phyloP scores from a whole-genome alignment of 2,888 invertebrate species.

The Drosophila colorata region DNA sequence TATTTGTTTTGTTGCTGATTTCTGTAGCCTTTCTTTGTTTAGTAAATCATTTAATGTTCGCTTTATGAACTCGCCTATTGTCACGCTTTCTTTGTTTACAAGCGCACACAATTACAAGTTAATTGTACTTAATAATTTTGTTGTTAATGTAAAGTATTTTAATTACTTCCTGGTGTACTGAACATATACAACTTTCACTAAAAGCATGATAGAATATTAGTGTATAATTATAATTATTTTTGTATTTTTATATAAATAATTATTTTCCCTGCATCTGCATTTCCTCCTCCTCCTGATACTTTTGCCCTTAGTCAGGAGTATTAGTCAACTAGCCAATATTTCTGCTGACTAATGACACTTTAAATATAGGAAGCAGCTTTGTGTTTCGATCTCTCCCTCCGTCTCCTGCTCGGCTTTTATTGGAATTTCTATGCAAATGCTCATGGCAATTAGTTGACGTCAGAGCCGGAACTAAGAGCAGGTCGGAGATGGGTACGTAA shows the following conservation, averaged over 20 bases:
- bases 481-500: slow-evolving; percentile 20
- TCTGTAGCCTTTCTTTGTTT: slow-evolving; percentile 53
- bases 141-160: slow-evolving; percentile 4
- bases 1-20: slow-evolving; percentile 34
- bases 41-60: slow-evolving; percentile 40
- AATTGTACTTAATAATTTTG: slow-evolving; percentile 12
- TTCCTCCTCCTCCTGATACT: background rate
- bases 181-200: background rate
- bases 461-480: slow-evolving; percentile 69
- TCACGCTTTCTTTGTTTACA: slow-evolving; percentile 45
- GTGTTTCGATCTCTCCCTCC: slow-evolving; percentile 8
- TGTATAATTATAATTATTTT: background rate
- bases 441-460: slow-evolving; percentile 49
- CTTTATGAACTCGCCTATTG: slow-evolving; percentile 37
- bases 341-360: slow-evolving; percentile 44
- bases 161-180: slow-evolving; percentile 28
- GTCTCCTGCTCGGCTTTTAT: slow-evolving; percentile 4
- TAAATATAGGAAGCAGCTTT: slow-evolving; percentile 24
- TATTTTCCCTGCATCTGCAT: no score
- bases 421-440: slow-evolving; percentile 39
- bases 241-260: background rate
- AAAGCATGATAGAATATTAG: background rate
- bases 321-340: slow-evolving; percentile 1
- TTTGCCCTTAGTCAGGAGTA: background rate
- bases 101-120: slow-evolving; percentile 2